Evolutionary conservation across 2,113 vertebrate species (phyloP).

Genomic region (Dasypus novemcinctus): DNA sequence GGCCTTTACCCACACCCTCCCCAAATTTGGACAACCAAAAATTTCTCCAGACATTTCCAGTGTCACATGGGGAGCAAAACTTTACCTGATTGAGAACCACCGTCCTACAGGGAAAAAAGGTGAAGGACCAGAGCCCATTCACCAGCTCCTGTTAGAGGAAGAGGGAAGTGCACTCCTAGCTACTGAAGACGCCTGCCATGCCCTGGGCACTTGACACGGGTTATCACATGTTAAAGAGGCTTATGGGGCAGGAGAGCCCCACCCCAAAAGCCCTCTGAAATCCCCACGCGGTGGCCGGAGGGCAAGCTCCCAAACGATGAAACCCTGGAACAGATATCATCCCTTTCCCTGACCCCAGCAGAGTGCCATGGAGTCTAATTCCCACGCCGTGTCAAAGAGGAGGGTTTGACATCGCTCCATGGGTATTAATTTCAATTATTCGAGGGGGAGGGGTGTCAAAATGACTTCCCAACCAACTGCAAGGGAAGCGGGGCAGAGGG

Average conservation of each 20-base stretch:
- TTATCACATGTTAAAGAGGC: neutral
- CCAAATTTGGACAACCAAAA: neutral
- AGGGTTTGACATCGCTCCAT: slow-evolving; percentile 77
- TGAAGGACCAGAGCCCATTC: neutral
- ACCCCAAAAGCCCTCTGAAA: neutral
- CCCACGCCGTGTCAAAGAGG: slow-evolving; percentile 77
- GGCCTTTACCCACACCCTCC: too few species aligned
- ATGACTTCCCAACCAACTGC: slow-evolving; percentile 64
- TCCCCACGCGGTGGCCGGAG: slow-evolving; percentile 61
- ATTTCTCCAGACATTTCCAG: neutral
- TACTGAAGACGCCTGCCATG: neutral
- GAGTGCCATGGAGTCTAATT: slow-evolving; percentile 62
- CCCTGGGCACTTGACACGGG: neutral
- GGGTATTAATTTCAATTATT: slow-evolving; percentile 84
- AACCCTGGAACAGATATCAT: slow-evolving; percentile 21
- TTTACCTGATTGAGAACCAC: neutral
- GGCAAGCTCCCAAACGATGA: slow-evolving; percentile 62
- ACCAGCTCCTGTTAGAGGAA: neutral
- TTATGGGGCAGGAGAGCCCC: neutral
- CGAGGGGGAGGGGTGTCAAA: slow-evolving; percentile 57
- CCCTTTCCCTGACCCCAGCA: slow-evolving; percentile 59
- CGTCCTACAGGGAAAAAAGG: slow-evolving; percentile 3
- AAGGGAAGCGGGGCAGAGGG: slow-evolving; percentile 60
- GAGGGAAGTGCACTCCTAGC: neutral
- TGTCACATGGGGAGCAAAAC: neutral